Conservation (phyloP, 1,140 invertebrate genomes). For the Lanistes nyassanus region DNA sequence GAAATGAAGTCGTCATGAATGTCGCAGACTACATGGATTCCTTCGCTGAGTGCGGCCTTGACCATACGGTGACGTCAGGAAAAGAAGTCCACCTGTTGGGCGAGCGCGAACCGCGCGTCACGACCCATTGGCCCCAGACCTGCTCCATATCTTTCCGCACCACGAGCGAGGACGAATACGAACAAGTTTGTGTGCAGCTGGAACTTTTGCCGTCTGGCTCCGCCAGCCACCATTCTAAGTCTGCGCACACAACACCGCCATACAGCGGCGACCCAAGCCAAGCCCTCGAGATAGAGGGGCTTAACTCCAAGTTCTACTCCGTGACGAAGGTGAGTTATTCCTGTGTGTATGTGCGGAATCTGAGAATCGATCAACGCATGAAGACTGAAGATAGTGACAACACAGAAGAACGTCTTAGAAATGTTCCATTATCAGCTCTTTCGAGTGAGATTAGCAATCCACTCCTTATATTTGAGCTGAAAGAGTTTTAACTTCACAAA, state of each 20-base stretch:
- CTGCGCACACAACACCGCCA: neutral
- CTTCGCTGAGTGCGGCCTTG: conserved; percentile 13
- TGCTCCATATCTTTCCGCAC: conserved; percentile 20
- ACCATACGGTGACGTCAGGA: conserved; percentile 7
- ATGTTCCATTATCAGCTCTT: too few relatives aligned
- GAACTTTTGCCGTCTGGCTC: neutral
- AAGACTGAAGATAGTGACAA: too few relatives aligned
- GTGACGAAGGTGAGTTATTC: neutral
- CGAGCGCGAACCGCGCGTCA: conserved; percentile 16
- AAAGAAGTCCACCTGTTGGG: neutral
- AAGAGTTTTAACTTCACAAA: too few relatives aligned
- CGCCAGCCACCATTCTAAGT: neutral
- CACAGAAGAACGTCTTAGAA: too few relatives aligned
- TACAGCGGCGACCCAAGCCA: neutral
- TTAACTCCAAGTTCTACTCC: conserved; percentile 12
- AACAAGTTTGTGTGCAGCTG: conserved; percentile 18
- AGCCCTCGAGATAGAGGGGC: conserved; percentile 2
- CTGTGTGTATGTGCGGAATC: too few relatives aligned
- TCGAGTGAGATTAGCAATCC: too few relatives aligned
- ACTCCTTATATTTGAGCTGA: too few relatives aligned
- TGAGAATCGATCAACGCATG: too few relatives aligned
- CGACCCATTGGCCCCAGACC: neutral
- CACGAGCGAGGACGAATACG: conserved; percentile 18
- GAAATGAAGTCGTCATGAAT: too few relatives aligned
- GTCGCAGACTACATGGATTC: conserved; percentile 28